Base-by-base conservation (phyloP, 2,888 invertebrate species). In the Heteromurus nitidus region DNA sequence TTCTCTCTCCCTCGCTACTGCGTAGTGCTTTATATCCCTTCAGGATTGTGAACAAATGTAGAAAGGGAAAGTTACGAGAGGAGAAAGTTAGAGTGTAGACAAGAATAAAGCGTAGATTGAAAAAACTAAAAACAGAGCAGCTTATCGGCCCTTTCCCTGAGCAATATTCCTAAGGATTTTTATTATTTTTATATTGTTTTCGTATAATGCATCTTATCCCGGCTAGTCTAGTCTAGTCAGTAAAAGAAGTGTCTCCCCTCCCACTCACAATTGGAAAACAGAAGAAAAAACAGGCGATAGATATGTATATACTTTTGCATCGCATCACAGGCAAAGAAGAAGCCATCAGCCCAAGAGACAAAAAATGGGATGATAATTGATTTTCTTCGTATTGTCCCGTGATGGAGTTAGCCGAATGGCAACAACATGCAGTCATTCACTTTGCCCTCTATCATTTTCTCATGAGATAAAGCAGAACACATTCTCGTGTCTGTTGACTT, bases 401-500 rank as follows among this genome's bases (percentile, higher is more conserved):
- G 70, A 60, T 58, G 58, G 18, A 42, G 47, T 16, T 11, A 47
- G n/a, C 47, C 47, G 11, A 47, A 47, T 47, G 16, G 47, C n/a
- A 47, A n/a, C 58, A 70, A 36, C 73, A 53, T 74, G 53, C 65
- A 53, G 31, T 36, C 65, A 74, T 65, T 74, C 67, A 42, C 67
- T n/a, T 42, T 58, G 18, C n/a, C 22, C 68, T 22, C 44, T 68
- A 18, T 31, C 18, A 65, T 75, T 75, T 75, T 75, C 75, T 75
- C 67, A 67, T 28, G 65, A 65, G 65, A 18, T 22, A 20, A 58
- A 58, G 26, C 3, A 68, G 50, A 22, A 64, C 53, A 55, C 20
- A 42, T 28, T 44, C 18, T 64, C 36, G 36, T 20, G 47, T 64
- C 67, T 67, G 53, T 55, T 67, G 28, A 70, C 65, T 67, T 74